Evolutionary conservation across 37 sponge, comb jelly and placozoan species (phyloP).

Genomic region (Geodia barretti): DNA sequence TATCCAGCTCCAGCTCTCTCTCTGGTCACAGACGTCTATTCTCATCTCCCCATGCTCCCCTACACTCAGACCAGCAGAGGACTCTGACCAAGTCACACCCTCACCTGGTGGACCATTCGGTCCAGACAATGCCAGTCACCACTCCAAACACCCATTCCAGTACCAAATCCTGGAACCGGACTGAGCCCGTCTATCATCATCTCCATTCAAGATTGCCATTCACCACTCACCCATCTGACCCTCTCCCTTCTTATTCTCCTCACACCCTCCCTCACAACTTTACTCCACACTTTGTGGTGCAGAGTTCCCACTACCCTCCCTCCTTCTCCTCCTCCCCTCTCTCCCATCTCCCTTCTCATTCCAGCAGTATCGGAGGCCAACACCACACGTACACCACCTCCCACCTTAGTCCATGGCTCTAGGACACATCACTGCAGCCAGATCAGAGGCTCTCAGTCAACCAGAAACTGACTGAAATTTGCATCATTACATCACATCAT

Average conservation of each 20-base stretch:
- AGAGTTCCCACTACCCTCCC: no score
- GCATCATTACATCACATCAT: no score
- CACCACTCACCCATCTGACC: no score
- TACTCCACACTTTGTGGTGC: background rate
- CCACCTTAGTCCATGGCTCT: no score
- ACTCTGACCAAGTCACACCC: background rate
- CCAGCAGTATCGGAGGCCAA: background rate
- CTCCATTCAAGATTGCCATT: no score
- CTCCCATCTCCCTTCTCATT: background rate
- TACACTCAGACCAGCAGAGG: background rate
- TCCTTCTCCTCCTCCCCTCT: no score
- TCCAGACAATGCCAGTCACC: background rate
- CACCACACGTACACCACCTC: no score
- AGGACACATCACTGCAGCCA: no score
- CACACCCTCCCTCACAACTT: background rate
- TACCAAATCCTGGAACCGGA: background rate
- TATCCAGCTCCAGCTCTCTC: background rate
- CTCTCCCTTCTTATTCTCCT: no score
- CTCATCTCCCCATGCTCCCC: background rate
- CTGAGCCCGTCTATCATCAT: background rate
- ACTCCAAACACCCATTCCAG: background rate
- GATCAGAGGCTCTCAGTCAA: no score
- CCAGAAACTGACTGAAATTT: no score
- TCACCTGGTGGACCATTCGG: background rate
- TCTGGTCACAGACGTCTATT: background rate